Conservation (phyloP, 2,888 invertebrate species). For the Trichopria drosophilae region DNA sequence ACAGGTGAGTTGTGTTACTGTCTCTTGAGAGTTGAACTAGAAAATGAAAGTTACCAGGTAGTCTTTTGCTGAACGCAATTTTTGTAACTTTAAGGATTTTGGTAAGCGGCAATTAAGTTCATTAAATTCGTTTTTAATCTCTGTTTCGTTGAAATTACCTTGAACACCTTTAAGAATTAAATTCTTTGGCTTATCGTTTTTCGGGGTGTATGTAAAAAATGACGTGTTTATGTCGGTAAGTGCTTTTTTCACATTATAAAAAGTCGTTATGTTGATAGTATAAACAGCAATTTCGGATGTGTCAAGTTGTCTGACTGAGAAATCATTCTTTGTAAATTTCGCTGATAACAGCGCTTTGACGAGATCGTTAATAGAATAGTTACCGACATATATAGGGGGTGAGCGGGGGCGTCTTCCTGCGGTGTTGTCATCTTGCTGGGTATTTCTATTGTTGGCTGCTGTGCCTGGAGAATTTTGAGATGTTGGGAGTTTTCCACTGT, state of each 20-base stretch:
- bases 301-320: conserved; percentile 3
- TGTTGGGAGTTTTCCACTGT: no score
- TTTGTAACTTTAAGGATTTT: conserved; percentile 19
- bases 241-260: background rate
- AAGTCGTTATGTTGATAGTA: background rate
- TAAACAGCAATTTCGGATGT: background rate
- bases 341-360: background rate
- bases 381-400: no score
- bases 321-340: background rate
- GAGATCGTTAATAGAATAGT: background rate
- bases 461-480: no score
- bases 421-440: no score
- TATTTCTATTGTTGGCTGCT: no score
- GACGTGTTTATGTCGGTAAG: background rate
- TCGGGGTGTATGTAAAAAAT: conserved; percentile 15
- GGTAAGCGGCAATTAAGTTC: background rate
- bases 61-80: conserved; percentile 13
- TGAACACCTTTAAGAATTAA: conserved; percentile 17
- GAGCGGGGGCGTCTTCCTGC: no score
- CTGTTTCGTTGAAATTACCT: conserved; percentile 12
- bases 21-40: conserved; percentile 15
- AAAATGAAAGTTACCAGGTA: conserved; percentile 2
- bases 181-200: conserved; percentile 4
- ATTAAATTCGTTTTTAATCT: conserved; percentile 6
- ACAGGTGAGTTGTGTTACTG: conserved; percentile 1